Evolutionary conservation across 1,140 invertebrate genomes (phyloP), one percentile per base, ranked within the genome.

Genomic region (Kradibia gibbosae): DNA sequence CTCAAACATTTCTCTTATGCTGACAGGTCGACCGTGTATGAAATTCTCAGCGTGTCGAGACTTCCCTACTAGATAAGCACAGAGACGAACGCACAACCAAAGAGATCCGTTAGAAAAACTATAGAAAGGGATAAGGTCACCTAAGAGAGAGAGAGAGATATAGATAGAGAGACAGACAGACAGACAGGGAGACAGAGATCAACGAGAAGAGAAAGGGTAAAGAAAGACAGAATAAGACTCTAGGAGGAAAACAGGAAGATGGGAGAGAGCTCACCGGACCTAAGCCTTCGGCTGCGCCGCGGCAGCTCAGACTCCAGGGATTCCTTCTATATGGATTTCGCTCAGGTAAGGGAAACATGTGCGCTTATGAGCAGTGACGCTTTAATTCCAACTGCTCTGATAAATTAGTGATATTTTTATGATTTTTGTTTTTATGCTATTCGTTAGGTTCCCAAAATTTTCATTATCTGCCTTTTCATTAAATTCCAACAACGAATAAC

Each of bases 321-420:
- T 88, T 96, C 95, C 45, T 96, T 96, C 88, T 97, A 96, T 87
- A 96, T 96, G 96, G 96, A 96, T 90, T 96, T 97, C 86, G 96
- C 95, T 84, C 92, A 93, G 89, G 90, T 91, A 88, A 72, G 70
- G 15, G 25, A 62, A 4, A 13, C 45, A 75, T 76, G 48, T 45
- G 48, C 34, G 3, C n/a, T n/a, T n/a, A n/a, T n/a, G n/a, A n/a
- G n/a, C n/a, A n/a, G n/a, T 22, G 45, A 65, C 5, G 10, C 3
- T 17, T 15, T 39, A 78, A 70, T 79, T 71, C 70, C 77, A 70
- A 71, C 45, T 79, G 67, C 60, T 4, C 7, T 10, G 36, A 77
- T 77, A 57, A 42, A 48, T 53, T 28, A 20, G 31, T 1, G 13
- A n/a, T 4, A n/a, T 25, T 1, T 62, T 62, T 62, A 62, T 62